A percentile compares a stretch with the other conserved stretches of the same genome.
phyloP scores from a whole-genome alignment of 2,113 vertebrate species.

The Lutjanus erythropterus region DNA sequence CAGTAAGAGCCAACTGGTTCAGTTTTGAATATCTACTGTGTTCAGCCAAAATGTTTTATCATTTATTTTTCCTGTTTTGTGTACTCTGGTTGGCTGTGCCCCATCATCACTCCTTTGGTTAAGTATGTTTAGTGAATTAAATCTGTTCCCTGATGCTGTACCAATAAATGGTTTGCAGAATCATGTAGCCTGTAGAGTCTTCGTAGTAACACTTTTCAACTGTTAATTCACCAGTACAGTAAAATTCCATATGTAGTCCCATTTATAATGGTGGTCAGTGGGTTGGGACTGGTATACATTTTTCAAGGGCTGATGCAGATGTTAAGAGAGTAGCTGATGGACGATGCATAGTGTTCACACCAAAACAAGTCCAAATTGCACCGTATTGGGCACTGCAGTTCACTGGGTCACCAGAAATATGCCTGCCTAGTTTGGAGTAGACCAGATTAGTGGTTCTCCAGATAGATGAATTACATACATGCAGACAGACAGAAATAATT shows the following conservation, averaged over 20 bases:
- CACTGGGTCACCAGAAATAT: no score
- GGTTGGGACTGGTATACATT: no score
- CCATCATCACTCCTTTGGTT: slow-evolving; percentile 63
- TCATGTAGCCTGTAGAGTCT: slow-evolving; percentile 2
- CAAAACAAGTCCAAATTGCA: no score
- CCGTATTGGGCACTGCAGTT: no score
- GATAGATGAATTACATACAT: no score
- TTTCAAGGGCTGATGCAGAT: no score
- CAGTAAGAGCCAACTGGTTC: slow-evolving; percentile 39
- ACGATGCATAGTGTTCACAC: no score
- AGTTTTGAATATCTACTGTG: slow-evolving; percentile 56
- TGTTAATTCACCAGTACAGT: neutral
- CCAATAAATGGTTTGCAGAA: slow-evolving; percentile 73
- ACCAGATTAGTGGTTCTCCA: no score
- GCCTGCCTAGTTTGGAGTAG: no score
- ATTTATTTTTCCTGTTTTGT: slow-evolving; percentile 38
- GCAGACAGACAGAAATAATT: no score
- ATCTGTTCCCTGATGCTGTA: slow-evolving; percentile 73
- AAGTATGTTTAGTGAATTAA: slow-evolving; percentile 64
- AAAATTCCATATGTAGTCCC: neutral
- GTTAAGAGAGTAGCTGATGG: no score
- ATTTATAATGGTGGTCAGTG: no score
- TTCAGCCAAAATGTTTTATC: slow-evolving; percentile 41
- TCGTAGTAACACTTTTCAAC: slow-evolving; percentile 1
- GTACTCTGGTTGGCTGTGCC: slow-evolving; percentile 58